Evolutionary conservation across 1,140 invertebrate species (phyloP), one percentile per base, ranked within the genome.

Genomic region (Drosophila melanogaster): DNA sequence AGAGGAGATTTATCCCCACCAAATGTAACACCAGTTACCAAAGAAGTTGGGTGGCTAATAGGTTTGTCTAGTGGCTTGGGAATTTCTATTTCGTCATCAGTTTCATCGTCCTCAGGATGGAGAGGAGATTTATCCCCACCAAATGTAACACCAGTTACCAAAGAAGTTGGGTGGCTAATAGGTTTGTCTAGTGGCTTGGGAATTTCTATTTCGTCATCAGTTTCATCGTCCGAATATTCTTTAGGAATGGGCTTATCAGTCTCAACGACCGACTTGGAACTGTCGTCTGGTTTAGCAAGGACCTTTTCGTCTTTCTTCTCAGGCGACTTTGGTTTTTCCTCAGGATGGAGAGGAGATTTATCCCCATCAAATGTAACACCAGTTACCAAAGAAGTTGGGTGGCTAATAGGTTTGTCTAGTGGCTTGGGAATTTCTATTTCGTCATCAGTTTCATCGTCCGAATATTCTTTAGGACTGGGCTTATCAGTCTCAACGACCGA

Each of bases 1-100:
- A 26, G 4, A 15, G 57, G 22, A 11, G 49, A 12, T n/a, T 55
- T 72, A 8, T 55, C 61, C 15, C 14, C 19, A 30, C 17, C 17
- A 0, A 19, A 10, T 0, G 11, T 14, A 0, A 11, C 12, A 49
- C 22, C 19, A 24, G 14, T 12, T 24, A 15, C 30, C 10, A 15
- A 54, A 15, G 50, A 41, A 38, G n/a, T 11, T 19, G 17, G 8
- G 10, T 43, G 15, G 17, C 15, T 19, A 43, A 17, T 17, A 17
- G 15, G 17, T 11, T 43, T 43, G 15, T 43, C 41, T 17, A 11
- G 7, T 1, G 3, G 2, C 3, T 17, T 43, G 1, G 41, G 17
- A 43, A 43, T 11, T 1, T 4, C 15, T 19, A 43, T 19, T 17
- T 43, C 41, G 17, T 43, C 15, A 4, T 19, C 17, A 17, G 15